Percentiles rank a stretch among this genome's conserved stretches.
phyloP scores from a whole-genome alignment of 1,140 invertebrate genomes.

The Archivesica marissinica region DNA sequence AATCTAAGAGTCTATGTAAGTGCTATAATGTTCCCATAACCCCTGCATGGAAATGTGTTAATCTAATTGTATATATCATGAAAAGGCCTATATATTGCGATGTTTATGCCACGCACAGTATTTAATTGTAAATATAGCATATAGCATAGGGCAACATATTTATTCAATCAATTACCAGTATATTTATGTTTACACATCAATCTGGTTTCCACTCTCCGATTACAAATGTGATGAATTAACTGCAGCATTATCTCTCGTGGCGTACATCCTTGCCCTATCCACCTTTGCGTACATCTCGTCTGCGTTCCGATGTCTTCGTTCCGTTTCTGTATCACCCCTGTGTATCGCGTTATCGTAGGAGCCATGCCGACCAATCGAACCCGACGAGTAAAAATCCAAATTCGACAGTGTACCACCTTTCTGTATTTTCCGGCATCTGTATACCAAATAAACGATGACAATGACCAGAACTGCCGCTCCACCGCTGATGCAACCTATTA shows the following conservation, averaged over 20 bases:
- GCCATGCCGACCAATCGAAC: neutral
- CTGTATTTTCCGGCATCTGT: constrained; percentile 1
- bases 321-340: neutral
- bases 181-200: too few species aligned
- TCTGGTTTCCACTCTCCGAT: too few species aligned
- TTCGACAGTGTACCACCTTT: neutral
- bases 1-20: too few species aligned
- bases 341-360: neutral
- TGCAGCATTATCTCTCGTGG: neutral
- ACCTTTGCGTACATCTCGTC: constrained; percentile 45
- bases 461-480: constrained; percentile 31
- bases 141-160: too few species aligned
- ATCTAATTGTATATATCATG: too few species aligned
- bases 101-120: too few species aligned
- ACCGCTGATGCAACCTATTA: constrained; percentile 29
- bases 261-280: neutral
- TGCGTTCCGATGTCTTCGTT: neutral
- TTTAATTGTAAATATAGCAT: too few species aligned
- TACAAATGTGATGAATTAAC: neutral
- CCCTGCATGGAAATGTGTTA: too few species aligned
- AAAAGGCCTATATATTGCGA: too few species aligned
- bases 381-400: neutral
- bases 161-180: too few species aligned
- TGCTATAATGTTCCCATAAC: too few species aligned
- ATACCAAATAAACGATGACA: constrained; percentile 12